Evolutionary conservation across 1,140 invertebrate genomes (phyloP), one percentile per base, ranked within the genome.

Genomic region (Belonocnema kinseyi): DNA sequence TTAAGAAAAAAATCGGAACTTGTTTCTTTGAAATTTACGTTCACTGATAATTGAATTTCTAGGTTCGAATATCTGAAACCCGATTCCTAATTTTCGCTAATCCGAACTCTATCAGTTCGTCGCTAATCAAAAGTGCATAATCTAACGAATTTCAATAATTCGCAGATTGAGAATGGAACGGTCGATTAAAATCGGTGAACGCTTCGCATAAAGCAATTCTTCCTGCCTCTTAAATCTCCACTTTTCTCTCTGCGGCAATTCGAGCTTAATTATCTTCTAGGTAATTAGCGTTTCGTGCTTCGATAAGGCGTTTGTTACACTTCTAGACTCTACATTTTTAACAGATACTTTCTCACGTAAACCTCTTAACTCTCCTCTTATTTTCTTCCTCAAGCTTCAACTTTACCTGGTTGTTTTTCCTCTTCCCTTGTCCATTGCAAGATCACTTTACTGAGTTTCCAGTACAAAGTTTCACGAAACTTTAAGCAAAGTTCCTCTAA

Each of bases 341-440:
- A 21, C 58, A 61, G 58, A 40, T 61, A 61, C 19, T 61, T 14
- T 61, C 58, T 61, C 58, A 61, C 58, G 58, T 61, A 61, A 61
- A 61, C 58, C 58, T 61, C 21, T 33, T 33, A 26, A 61, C 58
- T 61, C 5, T 61, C 58, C 12, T 61, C 21, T 61, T 61, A 14
- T 26, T 33, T 16, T 61, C 58, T 58, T 21, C 17, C 56, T 61
- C 33, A 33, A 61, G 58, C 26, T 61, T 12, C 21, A 61, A 16
- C 58, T 61, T 61, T 13, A 61, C 26, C 26, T 61, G 58, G 21
- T 61, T 61, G 58, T 26, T 61, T 61, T 61, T 13, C 21, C 33
- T 61, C 26, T 61, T 61, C 26, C 33, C 58, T 61, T 61, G 58
- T 61, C 58, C 58, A 61, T 21, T 33, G 58, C 14, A 61, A 61